A percentile compares a stretch with the other conserved stretches of the same genome.
Evolutionary conservation across 2,113 vertebrate species (phyloP).

Genomic region (Equus przewalskii): DNA sequence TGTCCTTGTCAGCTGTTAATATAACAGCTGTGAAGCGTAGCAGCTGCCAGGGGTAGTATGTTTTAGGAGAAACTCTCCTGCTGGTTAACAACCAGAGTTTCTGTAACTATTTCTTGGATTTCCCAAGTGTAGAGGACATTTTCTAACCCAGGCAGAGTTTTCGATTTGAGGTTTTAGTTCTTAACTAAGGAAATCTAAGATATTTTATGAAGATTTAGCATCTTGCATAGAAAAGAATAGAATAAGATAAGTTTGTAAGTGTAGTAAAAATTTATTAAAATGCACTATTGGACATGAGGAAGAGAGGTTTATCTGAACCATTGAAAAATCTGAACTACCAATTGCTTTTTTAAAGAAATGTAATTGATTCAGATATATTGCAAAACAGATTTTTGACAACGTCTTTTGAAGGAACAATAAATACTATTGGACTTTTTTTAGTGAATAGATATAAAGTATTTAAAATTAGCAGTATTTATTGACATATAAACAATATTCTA

Average conservation of each 20-base stretch:
- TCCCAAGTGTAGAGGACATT: constrained; percentile 46
- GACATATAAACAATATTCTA: neutral
- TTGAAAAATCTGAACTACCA: constrained; percentile 21
- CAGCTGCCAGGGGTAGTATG: constrained; percentile 63
- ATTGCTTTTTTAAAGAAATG: constrained; percentile 23
- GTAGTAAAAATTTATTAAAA: neutral
- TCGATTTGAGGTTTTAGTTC: constrained; percentile 37
- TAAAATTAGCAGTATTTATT: constrained; percentile 13
- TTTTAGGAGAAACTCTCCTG: constrained; percentile 57
- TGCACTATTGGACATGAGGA: neutral
- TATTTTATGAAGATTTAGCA: constrained; percentile 9
- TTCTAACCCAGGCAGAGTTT: neutral
- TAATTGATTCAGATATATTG: constrained; percentile 8
- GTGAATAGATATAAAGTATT: neutral
- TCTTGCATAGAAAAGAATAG: constrained; percentile 49
- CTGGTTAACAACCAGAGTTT: constrained; percentile 56
- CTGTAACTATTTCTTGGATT: constrained; percentile 43
- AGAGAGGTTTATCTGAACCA: neutral
- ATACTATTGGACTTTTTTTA: constrained; percentile 8
- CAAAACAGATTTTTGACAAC: neutral
- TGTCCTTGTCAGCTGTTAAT: constrained; percentile 69
- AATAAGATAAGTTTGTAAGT: constrained; percentile 34
- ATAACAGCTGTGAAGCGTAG: constrained; percentile 55
- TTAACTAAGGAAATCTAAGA: neutral
- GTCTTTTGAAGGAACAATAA: constrained; percentile 42